Conservation (phyloP, 2,113 vertebrate genomes). For the Asarcornis scutulata region DNA sequence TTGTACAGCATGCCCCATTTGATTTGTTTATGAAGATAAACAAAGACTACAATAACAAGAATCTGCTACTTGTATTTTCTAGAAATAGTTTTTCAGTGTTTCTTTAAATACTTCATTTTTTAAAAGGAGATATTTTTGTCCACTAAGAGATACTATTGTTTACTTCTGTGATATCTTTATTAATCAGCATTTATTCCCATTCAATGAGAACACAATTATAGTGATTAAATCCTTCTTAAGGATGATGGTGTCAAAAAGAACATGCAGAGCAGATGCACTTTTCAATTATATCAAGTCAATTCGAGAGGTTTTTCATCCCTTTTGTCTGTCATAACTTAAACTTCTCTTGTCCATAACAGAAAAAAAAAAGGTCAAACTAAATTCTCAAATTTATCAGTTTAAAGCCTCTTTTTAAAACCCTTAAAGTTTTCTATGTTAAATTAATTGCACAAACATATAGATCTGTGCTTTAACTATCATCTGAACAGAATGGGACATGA, state of each 20-base stretch:
- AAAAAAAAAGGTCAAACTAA: constrained; percentile 38
- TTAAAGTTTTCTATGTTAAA: constrained; percentile 69
- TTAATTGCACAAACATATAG: constrained; percentile 68
- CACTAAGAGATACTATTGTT: neutral
- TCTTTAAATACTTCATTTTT: neutral
- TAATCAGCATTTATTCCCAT: neutral
- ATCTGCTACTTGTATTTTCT: neutral
- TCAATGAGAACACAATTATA: neutral
- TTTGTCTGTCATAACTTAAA: constrained; percentile 60
- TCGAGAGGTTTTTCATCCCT: constrained; percentile 35
- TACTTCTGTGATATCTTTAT: neutral
- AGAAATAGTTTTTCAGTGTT: neutral
- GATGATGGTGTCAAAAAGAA: constrained; percentile 17
- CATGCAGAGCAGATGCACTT: neutral
- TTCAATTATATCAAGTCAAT: neutral
- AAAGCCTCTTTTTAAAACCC: constrained; percentile 58
- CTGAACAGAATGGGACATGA: constrained; percentile 9
- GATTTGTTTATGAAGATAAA: neutral
- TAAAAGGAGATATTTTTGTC: neutral
- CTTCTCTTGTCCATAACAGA: constrained; percentile 74
- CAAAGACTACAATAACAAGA: neutral
- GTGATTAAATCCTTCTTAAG: neutral
- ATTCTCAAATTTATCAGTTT: constrained; percentile 72
- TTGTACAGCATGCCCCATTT: neutral
- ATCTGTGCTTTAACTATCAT: constrained; percentile 67